Evolutionary conservation across 2,888 invertebrate genomes (phyloP).

Genomic region (Pardosa pseudoannulata): DNA sequence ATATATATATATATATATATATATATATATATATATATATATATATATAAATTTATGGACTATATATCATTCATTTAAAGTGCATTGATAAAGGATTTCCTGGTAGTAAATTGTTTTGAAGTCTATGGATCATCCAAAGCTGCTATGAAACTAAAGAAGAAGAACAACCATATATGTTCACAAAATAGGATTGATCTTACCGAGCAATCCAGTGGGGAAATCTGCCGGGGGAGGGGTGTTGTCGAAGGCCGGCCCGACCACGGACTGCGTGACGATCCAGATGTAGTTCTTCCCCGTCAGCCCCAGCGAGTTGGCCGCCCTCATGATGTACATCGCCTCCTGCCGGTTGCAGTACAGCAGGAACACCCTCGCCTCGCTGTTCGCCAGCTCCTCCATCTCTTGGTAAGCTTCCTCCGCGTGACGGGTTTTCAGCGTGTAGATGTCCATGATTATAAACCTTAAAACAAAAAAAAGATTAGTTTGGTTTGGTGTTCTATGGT

Average conservation of each 20-base stretch:
- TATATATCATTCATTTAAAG: too few species aligned
- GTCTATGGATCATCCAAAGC: too few species aligned
- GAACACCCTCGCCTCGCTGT: constrained; percentile 94
- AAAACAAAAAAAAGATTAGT: constrained; percentile 42
- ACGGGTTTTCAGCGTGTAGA: constrained; percentile 77
- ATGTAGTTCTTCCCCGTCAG: constrained; percentile 93
- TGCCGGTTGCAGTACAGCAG: constrained; percentile 92
- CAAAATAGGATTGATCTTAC: too few species aligned
- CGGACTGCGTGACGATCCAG: constrained; percentile 97
- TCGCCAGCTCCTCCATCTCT: constrained; percentile 88
- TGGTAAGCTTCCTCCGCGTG: constrained; percentile 81
- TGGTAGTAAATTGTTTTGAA: too few species aligned
- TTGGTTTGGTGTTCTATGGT: too few species aligned
- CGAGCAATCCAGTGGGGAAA: constrained; percentile 94
- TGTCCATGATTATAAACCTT: constrained; percentile 91
- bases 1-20: too few species aligned
- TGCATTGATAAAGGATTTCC: too few species aligned
- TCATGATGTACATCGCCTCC: constrained; percentile 89
- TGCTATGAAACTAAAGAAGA: too few species aligned
- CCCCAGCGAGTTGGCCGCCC: constrained; percentile 84
- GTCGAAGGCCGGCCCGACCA: constrained; percentile 85
- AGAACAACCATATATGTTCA: too few species aligned
- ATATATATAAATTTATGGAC: too few species aligned
- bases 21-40: too few species aligned
- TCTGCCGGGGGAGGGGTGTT: constrained; percentile 83